Base-by-base conservation (phyloP, 2,113 vertebrate genomes). In the Oplegnathus fasciatus region DNA sequence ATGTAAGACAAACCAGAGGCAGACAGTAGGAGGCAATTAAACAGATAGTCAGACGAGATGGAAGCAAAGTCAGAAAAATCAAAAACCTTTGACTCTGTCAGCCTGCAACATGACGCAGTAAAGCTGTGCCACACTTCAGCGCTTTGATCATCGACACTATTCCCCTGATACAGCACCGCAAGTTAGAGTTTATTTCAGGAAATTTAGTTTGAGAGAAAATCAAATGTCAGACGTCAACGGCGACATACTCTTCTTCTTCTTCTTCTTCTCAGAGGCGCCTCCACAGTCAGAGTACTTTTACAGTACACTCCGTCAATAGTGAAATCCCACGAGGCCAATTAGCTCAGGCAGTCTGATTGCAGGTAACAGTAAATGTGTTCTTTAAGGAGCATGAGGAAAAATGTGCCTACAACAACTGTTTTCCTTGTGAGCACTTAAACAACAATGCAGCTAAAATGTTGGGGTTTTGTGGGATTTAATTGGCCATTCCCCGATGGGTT, bases 271-370 rank as follows among this genome's bases (percentile, higher is more conserved):
- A 48, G 68, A 50, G 32, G 34, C 7, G 1, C n/a, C 46, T 73
- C 22, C 9, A n/a, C 10, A 2, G 15, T 6, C 20, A 0, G 15
- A 54, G 32, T 50, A 15, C 80, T 86, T 72, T 84, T 55, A 82
- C 54, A 50, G 50, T 24, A 10, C 61, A 5, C 69, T 60, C 26
- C 52, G n/a, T 71, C 44, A 44, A 57, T 18, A 54, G 67, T 69
- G 55, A 54, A 88, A 75, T 18, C 82, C 88, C 83, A 24, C 2
- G 44, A 75, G 83, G 75, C 78, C 83, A 91, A 91, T 92, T 90
- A 91, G 40, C 50, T 67, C n/a, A 2, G 68, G 73, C 54, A 32
- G 79, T 30, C 17, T 32, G 75, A 68, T 60, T 54, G 48, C 66
- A 88, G 80, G 75, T 70, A 77, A 67, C 40, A 15, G 72, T 26